phyloP scores from a whole-genome alignment of 2,113 vertebrate species.

The Orientallactaga bullata region DNA sequence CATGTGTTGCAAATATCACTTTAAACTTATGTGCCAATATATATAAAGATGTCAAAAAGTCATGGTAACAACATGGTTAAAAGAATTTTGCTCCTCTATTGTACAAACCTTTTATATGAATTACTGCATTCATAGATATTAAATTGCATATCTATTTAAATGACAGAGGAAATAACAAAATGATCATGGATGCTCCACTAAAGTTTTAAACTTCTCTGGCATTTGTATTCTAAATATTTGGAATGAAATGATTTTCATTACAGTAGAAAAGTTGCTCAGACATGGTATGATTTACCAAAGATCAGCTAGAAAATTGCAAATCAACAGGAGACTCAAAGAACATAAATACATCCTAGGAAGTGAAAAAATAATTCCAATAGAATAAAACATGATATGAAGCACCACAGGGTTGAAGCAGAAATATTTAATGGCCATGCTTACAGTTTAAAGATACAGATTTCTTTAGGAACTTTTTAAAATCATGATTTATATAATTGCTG shows the following conservation, averaged over 20 bases:
- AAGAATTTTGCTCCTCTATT: background rate
- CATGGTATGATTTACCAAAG: slow-evolving; percentile 1
- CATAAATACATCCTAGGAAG: background rate
- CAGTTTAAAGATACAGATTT: background rate
- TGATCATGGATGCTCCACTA: background rate
- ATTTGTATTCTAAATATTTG: background rate
- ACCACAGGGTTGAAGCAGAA: background rate
- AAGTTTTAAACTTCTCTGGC: slow-evolving; percentile 23
- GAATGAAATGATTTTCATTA: slow-evolving; percentile 54
- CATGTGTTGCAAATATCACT: background rate
- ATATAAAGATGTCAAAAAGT: background rate
- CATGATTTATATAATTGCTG: background rate
- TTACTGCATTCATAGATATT: background rate
- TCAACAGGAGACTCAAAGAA: background rate
- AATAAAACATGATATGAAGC: background rate
- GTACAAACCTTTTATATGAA: background rate
- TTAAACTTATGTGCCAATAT: background rate
- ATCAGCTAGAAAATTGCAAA: background rate
- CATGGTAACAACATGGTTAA: background rate
- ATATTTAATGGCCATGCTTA: background rate
- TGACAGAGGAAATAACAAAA: background rate
- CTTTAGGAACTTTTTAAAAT: background rate
- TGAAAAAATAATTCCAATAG: background rate
- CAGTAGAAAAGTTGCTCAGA: slow-evolving; percentile 1
- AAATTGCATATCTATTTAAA: background rate